A percentile compares a stretch with the other conserved stretches of the same genome.
Conservation (phyloP, 2,797 vertebrate species). For the Remorina albescens region DNA sequence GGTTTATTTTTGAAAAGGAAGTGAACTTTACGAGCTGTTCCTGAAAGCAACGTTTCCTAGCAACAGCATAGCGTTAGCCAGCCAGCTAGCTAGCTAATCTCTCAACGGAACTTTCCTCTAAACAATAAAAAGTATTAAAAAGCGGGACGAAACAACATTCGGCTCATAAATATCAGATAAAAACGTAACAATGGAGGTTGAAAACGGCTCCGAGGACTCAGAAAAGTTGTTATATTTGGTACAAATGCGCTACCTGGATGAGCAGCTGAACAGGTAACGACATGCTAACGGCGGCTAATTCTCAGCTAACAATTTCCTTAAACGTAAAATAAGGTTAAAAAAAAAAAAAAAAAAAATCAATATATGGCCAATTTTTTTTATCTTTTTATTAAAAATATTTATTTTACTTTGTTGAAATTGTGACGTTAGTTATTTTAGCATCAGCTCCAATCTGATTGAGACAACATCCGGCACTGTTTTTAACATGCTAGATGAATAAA, state of each 20-base stretch:
- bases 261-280: constrained; percentile 39
- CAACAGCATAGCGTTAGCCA: background rate
- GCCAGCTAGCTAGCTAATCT: no score
- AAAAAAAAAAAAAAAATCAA: no score
- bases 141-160: no score
- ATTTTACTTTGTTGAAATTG: no score
- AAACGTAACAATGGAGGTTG: background rate
- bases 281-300: background rate
- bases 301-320: no score
- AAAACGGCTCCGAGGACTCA: fast-evolving
- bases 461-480: background rate
- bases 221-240: constrained; percentile 10
- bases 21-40: background rate
- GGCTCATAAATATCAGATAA: background rate
- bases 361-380: no score
- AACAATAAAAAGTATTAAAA: fast-evolving
- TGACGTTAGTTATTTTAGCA: background rate
- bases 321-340: no score
- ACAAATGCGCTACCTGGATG: constrained; percentile 46
- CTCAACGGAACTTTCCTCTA: background rate
- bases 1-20: background rate
- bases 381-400: no score
- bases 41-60: constrained; percentile 24
- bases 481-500: background rate
- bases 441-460: background rate